Conservation (phyloP, 2,797 vertebrate species). For the Pyrocephalus nanus region DNA sequence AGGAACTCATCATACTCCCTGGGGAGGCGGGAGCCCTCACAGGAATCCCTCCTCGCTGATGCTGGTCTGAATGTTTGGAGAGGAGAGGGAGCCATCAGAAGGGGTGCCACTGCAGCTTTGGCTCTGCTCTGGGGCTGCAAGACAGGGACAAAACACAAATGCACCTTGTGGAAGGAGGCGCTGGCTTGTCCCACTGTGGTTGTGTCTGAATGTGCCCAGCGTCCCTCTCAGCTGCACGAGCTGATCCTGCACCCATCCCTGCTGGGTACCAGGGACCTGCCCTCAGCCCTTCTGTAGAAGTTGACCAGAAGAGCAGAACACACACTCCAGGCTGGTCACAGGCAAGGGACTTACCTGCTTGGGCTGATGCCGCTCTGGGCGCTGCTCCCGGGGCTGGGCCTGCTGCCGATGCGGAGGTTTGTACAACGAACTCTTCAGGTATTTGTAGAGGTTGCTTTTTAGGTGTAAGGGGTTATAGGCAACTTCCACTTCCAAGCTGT, state of each 20-base stretch:
- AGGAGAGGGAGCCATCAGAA: constrained; percentile 68
- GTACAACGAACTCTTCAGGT: constrained; percentile 63
- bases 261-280: background rate
- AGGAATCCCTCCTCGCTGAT: constrained; percentile 40
- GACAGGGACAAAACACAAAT: background rate
- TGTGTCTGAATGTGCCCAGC: background rate
- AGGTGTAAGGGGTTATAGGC: constrained; percentile 81
- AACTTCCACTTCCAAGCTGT: constrained; percentile 77
- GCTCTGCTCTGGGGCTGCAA: constrained; percentile 71
- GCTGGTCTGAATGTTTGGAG: constrained; percentile 56
- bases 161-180: background rate
- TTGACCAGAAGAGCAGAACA: background rate
- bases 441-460: constrained; percentile 76
- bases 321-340: background rate
- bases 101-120: constrained; percentile 81
- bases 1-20: constrained; percentile 44
- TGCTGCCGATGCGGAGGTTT: constrained; percentile 34
- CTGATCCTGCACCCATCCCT: background rate
- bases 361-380: constrained; percentile 24
- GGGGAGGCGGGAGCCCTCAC: background rate
- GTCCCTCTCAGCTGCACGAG: background rate
- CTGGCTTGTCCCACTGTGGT: background rate
- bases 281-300: background rate
- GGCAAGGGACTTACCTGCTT: constrained; percentile 62
- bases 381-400: constrained; percentile 55